Evolutionary conservation across 1,140 invertebrate species (phyloP).

Genomic region (Trissolcus basalis): DNA sequence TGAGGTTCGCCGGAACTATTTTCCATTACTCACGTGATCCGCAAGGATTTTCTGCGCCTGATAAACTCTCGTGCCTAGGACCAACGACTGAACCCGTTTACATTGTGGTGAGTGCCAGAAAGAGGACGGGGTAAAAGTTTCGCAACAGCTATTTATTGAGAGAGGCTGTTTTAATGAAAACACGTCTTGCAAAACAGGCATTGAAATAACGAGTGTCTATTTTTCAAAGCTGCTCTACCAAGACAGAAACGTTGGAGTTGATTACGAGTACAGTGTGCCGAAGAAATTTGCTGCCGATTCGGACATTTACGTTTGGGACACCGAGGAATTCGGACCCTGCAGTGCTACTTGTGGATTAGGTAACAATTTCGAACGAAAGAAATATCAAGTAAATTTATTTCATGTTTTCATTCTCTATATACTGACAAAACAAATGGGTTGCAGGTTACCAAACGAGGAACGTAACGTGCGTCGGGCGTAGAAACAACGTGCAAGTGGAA

Average conservation of each 20-base stretch:
- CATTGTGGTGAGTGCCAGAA: conserved; percentile 87
- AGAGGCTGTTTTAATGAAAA: too few species aligned
- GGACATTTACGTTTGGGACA: conserved; percentile 87
- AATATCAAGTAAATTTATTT: too few species aligned
- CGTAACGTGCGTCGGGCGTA: conserved; percentile 83
- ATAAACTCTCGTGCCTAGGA: conserved; percentile 87
- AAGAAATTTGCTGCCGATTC: conserved; percentile 81
- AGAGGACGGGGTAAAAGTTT: not conserved
- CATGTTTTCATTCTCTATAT: not conserved
- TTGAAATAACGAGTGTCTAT: not conserved
- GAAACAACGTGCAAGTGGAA: conserved; percentile 82
- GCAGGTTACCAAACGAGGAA: conserved; percentile 84
- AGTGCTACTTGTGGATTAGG: conserved; percentile 91
- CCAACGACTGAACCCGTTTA: conserved; percentile 92
- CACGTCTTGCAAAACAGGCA: not conserved
- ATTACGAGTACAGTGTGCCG: conserved; percentile 94
- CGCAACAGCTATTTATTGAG: too few species aligned
- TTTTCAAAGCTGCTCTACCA: conserved; percentile 86
- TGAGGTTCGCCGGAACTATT: conserved; percentile 87
- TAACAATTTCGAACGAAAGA: conserved; percentile 52
- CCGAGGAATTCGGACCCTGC: conserved; percentile 87
- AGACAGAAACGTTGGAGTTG: conserved; percentile 89
- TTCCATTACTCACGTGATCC: conserved; percentile 92
- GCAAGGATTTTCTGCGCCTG: conserved; percentile 87
- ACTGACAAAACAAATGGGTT: not conserved